Conservation (phyloP, 2,797 vertebrate species). For the Spheniscus humboldti region DNA sequence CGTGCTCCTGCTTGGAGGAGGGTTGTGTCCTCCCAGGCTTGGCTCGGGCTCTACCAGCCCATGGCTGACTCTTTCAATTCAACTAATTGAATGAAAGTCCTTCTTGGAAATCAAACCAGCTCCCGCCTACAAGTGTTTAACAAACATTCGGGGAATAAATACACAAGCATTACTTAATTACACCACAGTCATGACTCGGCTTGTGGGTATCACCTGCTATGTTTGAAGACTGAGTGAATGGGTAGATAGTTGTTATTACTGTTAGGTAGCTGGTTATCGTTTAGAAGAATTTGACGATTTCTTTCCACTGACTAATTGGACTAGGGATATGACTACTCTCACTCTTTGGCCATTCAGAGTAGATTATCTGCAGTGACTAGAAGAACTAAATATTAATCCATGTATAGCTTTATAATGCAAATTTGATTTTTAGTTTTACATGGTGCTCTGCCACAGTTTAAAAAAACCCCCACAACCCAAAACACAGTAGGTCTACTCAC, state of each 20-base stretch:
- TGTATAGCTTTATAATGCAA: neutral
- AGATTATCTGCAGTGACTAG: neutral
- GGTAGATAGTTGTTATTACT: neutral
- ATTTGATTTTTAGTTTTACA: neutral
- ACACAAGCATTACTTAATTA: neutral
- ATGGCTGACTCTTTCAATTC: neutral
- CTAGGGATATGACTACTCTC: neutral
- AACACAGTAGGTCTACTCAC: fast-evolving
- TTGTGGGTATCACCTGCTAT: neutral
- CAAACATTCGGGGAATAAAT: slow-evolving; percentile 3
- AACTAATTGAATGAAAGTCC: neutral
- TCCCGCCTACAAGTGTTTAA: neutral
- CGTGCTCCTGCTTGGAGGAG: fast-evolving
- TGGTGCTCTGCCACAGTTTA: neutral
- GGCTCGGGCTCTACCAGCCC: neutral
- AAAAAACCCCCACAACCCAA: neutral
- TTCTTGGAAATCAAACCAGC: neutral
- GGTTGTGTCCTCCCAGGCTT: neutral
- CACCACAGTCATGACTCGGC: neutral
- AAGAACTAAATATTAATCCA: neutral
- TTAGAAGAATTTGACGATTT: neutral
- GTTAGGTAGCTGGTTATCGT: neutral
- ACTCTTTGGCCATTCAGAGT: neutral
- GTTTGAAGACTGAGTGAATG: neutral
- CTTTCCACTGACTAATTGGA: neutral